These are phyloP conservation scores for Coendou prehensilis DNA, from an alignment of 2,797 vertebrate genomes.

Conservation along the genomic window DNA sequence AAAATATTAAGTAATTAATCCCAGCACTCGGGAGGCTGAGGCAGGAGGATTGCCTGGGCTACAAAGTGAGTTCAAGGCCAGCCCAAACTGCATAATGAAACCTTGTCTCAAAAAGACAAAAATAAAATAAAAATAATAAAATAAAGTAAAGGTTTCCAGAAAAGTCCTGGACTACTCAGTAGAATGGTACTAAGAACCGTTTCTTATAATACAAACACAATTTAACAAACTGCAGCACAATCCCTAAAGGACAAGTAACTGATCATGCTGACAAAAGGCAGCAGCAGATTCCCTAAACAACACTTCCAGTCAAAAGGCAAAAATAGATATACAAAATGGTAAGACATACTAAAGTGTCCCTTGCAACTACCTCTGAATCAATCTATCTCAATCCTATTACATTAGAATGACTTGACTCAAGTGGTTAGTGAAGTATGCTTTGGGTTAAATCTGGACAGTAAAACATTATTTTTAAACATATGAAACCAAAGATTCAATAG, in stretches of 20 bases:
- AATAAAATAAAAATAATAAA: background rate
- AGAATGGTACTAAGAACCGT: background rate
- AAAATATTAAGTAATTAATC: background rate
- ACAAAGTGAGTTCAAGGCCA: background rate
- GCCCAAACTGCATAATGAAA: background rate
- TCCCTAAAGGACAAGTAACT: background rate
- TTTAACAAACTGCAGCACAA: background rate
- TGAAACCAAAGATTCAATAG: constrained; percentile 27
- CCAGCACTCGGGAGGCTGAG: background rate
- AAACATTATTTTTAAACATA: constrained; percentile 4
- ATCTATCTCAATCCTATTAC: background rate
- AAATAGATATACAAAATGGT: background rate
- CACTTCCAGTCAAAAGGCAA: background rate
- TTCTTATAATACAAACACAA: background rate
- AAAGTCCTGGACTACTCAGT: background rate
- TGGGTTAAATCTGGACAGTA: background rate
- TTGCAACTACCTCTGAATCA: background rate
- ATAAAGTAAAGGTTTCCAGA: background rate
- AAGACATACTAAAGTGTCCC: background rate
- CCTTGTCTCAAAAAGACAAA: background rate
- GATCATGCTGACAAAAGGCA: background rate
- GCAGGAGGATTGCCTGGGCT: background rate
- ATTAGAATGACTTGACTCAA: background rate
- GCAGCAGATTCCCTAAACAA: background rate
- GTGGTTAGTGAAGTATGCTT: background rate